Conservation (phyloP, 2,113 vertebrate genomes). For the Hippocampus guttulatus region DNA sequence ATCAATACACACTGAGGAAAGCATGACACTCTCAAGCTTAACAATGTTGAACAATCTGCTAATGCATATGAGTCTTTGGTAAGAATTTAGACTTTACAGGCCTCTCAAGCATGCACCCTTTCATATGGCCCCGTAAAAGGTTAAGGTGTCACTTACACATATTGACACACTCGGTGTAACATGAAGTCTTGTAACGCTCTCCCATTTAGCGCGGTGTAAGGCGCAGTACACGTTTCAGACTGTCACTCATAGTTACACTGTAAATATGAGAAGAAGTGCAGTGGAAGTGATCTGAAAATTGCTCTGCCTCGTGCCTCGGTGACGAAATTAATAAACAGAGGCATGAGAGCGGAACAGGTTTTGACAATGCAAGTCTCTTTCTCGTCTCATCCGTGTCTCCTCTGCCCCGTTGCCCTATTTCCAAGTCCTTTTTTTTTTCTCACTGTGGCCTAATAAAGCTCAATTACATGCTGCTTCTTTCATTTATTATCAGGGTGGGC, state of each 20-base stretch:
- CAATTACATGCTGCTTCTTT: conserved; percentile 84
- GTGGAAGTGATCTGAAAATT: conserved; percentile 68
- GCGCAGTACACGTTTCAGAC: conserved; percentile 37
- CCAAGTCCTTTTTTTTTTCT: conserved; percentile 49
- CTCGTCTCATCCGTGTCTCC: conserved; percentile 59
- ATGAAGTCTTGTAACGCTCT: conserved; percentile 1
- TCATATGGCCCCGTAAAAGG: not conserved
- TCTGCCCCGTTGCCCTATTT: conserved; percentile 56
- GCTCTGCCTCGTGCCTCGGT: conserved; percentile 59
- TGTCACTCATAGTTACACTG: conserved; percentile 65
- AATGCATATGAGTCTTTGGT: not conserved
- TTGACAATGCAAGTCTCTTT: conserved; percentile 65
- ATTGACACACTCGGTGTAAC: not conserved
- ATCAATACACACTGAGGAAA: not conserved
- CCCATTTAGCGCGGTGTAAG: conserved; percentile 45
- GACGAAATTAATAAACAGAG: conserved; percentile 72
- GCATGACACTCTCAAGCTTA: not conserved
- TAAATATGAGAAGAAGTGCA: conserved; percentile 63
- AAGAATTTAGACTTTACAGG: not conserved
- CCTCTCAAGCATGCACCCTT: not conserved
- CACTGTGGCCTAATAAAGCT: conserved; percentile 83
- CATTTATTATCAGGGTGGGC: conserved; percentile 84
- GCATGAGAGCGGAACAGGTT: conserved; percentile 62
- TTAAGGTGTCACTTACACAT: not conserved
- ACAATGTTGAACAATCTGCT: not conserved